phyloP scores from a whole-genome alignment of 2,113 vertebrate species.

The Chloebia gouldiae region DNA sequence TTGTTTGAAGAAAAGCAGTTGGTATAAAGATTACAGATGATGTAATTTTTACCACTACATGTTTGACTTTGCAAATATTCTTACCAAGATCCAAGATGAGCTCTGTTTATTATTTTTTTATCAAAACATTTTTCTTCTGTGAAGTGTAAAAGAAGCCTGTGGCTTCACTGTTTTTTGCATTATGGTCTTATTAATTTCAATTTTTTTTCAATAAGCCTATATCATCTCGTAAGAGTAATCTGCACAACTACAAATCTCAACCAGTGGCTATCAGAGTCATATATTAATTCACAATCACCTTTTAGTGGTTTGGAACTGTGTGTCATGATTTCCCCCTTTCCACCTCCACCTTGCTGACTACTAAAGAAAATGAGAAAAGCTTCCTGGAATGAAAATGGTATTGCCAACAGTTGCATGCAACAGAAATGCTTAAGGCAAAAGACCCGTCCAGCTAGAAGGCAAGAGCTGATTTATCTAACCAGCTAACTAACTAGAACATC shows the following conservation, averaged over 20 bases:
- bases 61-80: constrained; percentile 40
- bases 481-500: background rate
- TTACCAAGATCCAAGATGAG: constrained; percentile 35
- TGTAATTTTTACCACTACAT: constrained; percentile 56
- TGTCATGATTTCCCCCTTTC: background rate
- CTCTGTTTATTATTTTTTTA: constrained; percentile 30
- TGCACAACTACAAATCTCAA: background rate
- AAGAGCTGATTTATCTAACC: background rate
- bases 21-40: constrained; percentile 61
- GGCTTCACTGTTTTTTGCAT: background rate
- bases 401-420: background rate
- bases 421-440: background rate
- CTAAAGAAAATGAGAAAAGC: constrained; percentile 10
- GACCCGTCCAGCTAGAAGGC: background rate
- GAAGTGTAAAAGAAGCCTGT: background rate
- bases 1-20: constrained; percentile 57
- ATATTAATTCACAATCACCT: background rate
- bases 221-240: background rate
- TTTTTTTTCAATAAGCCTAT: background rate
- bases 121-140: constrained; percentile 37
- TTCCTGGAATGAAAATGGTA: background rate
- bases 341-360: background rate
- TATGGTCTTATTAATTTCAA: background rate
- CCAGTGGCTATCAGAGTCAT: background rate
- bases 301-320: background rate